Evolutionary conservation across 1,140 invertebrate genomes (phyloP), one percentile per base, ranked within the genome.

Genomic region (Zaprionus taronus): DNA sequence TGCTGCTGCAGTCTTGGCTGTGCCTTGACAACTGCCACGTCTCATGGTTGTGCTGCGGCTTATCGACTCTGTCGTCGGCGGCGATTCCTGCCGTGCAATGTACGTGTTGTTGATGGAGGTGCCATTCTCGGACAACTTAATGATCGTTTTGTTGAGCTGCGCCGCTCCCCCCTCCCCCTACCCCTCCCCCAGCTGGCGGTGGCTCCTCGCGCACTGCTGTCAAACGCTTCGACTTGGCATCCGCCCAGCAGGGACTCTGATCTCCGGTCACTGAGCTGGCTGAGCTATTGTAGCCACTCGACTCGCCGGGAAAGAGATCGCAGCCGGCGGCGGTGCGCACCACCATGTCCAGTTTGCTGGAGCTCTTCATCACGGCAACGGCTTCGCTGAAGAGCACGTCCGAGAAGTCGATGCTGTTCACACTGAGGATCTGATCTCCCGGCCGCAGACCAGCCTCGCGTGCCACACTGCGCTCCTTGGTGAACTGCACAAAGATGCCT

Each of bases 371-470:
- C 60, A 96, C 94, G 71, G 95, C 95, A 58, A 97, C 95, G 11
- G 96, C 96, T 95, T 98, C 96, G 86, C 95, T 96, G 93, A 98
- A 97, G 31, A 95, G 94, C 63, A 97, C 95, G 80, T 96, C 95
- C 22, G 94, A 94, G 87, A 97, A 97, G 80, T 95, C 95, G 36
- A 96, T 94, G 79, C 97, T 97, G 91, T 99, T 99, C 92, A 98
- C 98, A 83, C 96, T 95, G 20, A 98, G 92, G 55, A 99, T 98
- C 91, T 99, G 97, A 93, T 99, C 98, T 1, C 98, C 98, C 1
- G 97, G 96, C 91, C 97, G 95, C 11, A 99, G 93, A 0, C 98
- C 98, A 3, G 97, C 96, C 75, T 97, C 96, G 62, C 96, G 94
- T 0, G 98, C 98, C 60, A 98, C 95, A 31, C 98, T 97, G 2